Percentiles rank a stretch among this genome's conserved stretches.
These are phyloP conservation scores for Epinephelus fuscoguttatus DNA, from an alignment of 2,113 vertebrate genomes.

Conservation along the genomic window DNA sequence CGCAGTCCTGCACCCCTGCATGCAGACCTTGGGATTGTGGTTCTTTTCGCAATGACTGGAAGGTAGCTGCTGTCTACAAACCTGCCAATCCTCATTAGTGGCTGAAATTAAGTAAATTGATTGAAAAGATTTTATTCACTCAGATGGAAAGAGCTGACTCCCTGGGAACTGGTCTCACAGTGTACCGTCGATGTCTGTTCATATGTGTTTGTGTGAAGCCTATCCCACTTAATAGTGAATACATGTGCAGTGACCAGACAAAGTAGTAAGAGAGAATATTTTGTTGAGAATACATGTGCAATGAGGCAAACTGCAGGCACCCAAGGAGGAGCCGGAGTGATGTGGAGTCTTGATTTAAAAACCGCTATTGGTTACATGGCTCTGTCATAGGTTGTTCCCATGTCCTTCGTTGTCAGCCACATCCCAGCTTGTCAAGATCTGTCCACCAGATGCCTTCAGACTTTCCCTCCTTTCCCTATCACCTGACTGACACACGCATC, in stretches of 20 bases:
- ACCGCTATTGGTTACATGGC: background rate
- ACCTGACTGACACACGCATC: too few species aligned
- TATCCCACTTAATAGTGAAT: slow-evolving; percentile 12
- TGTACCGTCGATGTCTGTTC: slow-evolving; percentile 1
- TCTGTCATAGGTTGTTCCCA: too few species aligned
- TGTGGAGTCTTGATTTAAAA: background rate
- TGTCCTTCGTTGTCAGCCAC: too few species aligned
- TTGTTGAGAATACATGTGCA: background rate
- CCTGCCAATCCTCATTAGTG: slow-evolving; percentile 55
- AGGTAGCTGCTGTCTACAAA: slow-evolving; percentile 38
- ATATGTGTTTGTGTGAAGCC: slow-evolving; percentile 7
- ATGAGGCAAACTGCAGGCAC: background rate
- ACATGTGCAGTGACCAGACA: slow-evolving; percentile 6
- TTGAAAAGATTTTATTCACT: slow-evolving; percentile 59
- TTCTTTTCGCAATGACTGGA: slow-evolving; percentile 29
- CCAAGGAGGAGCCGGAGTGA: background rate
- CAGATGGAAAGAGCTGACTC: slow-evolving; percentile 24
- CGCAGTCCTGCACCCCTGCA: too few species aligned
- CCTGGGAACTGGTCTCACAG: background rate
- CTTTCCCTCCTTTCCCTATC: too few species aligned
- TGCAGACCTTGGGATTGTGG: slow-evolving; percentile 15
- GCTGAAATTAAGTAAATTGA: slow-evolving; percentile 59
- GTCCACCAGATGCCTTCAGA: too few species aligned
- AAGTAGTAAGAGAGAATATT: slow-evolving; percentile 22
- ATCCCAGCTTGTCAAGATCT: too few species aligned